Evolutionary conservation across 2,113 vertebrate species (phyloP).

Genomic region (Spermophilus dauricus): DNA sequence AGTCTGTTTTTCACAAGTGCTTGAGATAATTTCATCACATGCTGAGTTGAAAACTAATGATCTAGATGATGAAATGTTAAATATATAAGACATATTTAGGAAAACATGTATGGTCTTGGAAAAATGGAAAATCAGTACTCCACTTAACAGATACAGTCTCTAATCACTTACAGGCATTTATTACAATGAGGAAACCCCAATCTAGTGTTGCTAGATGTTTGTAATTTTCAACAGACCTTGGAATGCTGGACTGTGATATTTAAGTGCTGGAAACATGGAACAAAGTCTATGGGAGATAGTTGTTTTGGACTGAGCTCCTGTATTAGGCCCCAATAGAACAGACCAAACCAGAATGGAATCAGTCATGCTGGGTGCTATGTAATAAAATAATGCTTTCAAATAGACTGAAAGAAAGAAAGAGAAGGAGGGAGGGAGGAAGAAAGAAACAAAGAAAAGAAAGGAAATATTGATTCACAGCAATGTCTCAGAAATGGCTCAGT

Average conservation of each 20-base stretch:
- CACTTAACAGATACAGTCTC: background rate
- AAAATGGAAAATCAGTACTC: background rate
- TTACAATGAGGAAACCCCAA: background rate
- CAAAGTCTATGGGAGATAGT: background rate
- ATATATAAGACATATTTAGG: background rate
- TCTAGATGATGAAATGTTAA: constrained; percentile 56
- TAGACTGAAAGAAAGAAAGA: background rate
- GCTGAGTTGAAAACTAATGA: constrained; percentile 34
- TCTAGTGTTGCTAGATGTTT: background rate
- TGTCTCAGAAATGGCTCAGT: background rate
- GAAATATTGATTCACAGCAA: background rate
- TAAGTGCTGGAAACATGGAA: background rate
- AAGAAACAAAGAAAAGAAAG: background rate
- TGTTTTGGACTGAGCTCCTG: background rate
- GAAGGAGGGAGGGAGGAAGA: background rate
- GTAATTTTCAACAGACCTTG: constrained; percentile 27
- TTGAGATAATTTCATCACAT: constrained; percentile 25
- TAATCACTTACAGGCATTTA: background rate
- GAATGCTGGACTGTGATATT: background rate
- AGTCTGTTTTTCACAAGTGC: background rate
- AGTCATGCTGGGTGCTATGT: background rate
- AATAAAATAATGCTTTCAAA: background rate
- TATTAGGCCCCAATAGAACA: background rate
- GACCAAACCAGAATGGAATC: background rate
- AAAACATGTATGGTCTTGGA: background rate